Evolutionary conservation across 2,888 invertebrate genomes (phyloP), one percentile per base, ranked within the genome.

Genomic region (Acleris holmiana): DNA sequence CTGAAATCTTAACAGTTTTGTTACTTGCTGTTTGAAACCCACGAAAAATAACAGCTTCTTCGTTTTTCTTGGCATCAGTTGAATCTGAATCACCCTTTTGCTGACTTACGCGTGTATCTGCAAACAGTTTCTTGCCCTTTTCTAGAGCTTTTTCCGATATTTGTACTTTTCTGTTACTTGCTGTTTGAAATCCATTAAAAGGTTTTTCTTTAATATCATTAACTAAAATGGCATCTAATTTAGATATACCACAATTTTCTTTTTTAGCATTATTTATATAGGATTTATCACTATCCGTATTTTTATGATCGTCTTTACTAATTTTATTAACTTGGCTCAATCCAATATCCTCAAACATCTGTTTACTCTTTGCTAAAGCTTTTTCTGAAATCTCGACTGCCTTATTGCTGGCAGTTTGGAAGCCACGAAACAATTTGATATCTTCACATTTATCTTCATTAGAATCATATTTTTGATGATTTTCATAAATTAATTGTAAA

Each of bases 1-100:
- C 76, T 4, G 85, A 83, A 49, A 87, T 59, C n/a, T 51, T 61
- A 1, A 85, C 74, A 23, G 69, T 64, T 70, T 84, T 84, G 15
- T 85, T 84, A 68, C 71, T 82, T n/a, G 82, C 85, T 1, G 84
- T 84, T 70, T 83, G 73, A 68, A 88, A 87, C 13, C 80, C 76
- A 68, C 67, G 64, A 40, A 70, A 71, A 17, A 3, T 4, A 15
- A 19, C 17, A 4, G n/a, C 21, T 4, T 19, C 4, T 25, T 5
- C n/a, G 10, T 44, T 23, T 13, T 15, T 50, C n/a, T 41, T 25
- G 17, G 48, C 29, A 56, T 50, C 35, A 46, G 13, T 29, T 41
- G 17, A 23, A 19, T 21, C 4, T 13, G 35, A 35, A 13, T 35
- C 35, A 35, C 4, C 35, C 35, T 40, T 59, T 50, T 41, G n/a